phyloP scores from a whole-genome alignment of 1,140 invertebrate genomes.

The Doryteuthis pealeii region DNA sequence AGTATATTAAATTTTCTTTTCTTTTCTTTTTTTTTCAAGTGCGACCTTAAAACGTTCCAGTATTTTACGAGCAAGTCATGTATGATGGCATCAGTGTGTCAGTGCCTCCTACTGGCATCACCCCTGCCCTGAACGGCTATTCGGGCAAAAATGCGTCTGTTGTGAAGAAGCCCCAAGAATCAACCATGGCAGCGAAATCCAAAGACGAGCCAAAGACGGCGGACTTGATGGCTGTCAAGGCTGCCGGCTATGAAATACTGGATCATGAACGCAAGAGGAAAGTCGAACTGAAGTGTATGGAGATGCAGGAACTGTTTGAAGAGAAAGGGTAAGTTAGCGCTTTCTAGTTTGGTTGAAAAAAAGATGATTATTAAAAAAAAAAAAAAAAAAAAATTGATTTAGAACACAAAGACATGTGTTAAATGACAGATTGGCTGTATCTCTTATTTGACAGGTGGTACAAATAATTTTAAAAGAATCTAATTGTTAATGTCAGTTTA shows the following conservation, averaged over 20 bases:
- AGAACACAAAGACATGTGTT: no score
- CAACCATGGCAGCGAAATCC: conserved; percentile 51
- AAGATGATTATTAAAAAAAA: no score
- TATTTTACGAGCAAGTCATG: conserved; percentile 65
- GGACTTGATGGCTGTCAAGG: conserved; percentile 69
- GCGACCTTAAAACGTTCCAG: no score
- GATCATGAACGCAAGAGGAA: conserved; percentile 94
- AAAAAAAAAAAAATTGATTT: no score
- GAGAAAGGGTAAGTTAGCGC: conserved; percentile 79
- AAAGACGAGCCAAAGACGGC: not conserved
- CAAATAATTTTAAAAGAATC: no score
- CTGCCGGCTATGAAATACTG: conserved; percentile 93
- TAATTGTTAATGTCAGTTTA: no score
- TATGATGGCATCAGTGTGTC: conserved; percentile 97
- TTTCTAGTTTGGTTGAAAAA: no score
- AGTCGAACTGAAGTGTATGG: conserved; percentile 94
- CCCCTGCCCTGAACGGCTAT: conserved; percentile 80
- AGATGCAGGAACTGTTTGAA: conserved; percentile 90
- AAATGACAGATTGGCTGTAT: no score
- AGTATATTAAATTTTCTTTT: no score
- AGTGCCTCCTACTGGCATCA: conserved; percentile 94
- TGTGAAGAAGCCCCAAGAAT: conserved; percentile 79
- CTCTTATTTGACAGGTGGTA: no score
- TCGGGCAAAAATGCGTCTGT: conserved; percentile 93
- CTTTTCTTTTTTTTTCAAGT: no score